These are phyloP conservation scores for Cygnus olor DNA, from an alignment of 2,797 vertebrate genomes.

Conservation along the genomic window DNA sequence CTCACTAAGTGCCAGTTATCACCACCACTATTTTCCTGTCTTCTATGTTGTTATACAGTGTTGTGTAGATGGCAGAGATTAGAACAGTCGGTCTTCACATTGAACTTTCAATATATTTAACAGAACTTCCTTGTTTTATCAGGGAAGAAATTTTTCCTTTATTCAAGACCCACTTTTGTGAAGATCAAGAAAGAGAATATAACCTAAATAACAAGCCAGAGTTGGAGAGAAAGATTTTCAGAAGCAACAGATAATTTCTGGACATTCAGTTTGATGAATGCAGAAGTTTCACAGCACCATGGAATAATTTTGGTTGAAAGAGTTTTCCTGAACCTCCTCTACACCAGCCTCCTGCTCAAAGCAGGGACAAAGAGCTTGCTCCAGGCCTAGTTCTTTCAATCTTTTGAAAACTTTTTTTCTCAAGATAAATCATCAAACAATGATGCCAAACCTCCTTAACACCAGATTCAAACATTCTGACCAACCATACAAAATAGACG, in stretches of 20 bases:
- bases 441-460: not conserved
- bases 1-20: not conserved
- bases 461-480: not conserved
- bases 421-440: not conserved
- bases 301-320: not conserved
- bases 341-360: not conserved
- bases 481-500: not conserved
- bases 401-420: not conserved
- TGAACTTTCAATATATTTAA: not conserved
- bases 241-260: not conserved
- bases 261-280: not conserved
- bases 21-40: not conserved
- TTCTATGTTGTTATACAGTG: not conserved
- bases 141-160: accelerated
- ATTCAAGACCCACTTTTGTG: not conserved
- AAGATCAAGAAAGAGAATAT: not conserved
- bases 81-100: not conserved
- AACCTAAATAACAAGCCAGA: not conserved
- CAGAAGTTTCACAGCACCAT: not conserved
- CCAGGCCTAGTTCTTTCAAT: not conserved
- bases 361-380: not conserved
- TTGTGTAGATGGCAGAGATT: not conserved
- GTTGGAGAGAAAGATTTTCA: not conserved
- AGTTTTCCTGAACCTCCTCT: not conserved
- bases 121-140: not conserved